These are phyloP conservation scores for Muschampia plurimacula DNA, from an alignment of 2,888 invertebrate species.

Conservation along the genomic window DNA sequence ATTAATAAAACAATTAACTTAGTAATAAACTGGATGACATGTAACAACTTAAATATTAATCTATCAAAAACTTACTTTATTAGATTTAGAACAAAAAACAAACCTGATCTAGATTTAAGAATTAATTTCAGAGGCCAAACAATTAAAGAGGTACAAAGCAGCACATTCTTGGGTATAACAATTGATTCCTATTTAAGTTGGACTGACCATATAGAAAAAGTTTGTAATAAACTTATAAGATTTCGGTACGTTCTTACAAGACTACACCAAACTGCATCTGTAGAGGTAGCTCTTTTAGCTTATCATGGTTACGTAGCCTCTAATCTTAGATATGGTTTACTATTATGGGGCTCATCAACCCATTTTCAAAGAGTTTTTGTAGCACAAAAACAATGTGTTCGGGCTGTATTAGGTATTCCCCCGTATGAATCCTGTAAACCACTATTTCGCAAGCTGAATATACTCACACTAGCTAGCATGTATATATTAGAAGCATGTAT, in stretches of 20 bases:
- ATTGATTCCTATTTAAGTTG: background rate
- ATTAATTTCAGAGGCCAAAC: background rate
- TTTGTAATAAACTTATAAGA: background rate
- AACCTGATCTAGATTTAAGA: background rate
- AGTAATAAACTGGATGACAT: conserved; percentile 4
- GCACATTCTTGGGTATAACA: background rate
- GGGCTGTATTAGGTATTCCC: conserved; percentile 12
- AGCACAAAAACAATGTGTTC: conserved; percentile 5
- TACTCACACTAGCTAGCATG: conserved; percentile 1
- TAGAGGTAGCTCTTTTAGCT: background rate
- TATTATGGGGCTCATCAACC: conserved; percentile 14
- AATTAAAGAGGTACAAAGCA: background rate
- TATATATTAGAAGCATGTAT: conserved; percentile 13
- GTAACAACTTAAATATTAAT: conserved; percentile 10
- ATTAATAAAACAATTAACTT: background rate
- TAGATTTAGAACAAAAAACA: background rate
- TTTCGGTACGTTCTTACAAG: background rate
- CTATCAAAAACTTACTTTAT: background rate
- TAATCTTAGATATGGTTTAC: conserved; percentile 23
- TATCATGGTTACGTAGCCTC: conserved; percentile 12
- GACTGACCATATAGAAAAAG: background rate
- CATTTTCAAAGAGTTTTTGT: background rate
- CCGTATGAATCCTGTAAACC: conserved; percentile 14
- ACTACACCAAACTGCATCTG: background rate
- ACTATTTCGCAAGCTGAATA: conserved; percentile 3